These are phyloP conservation scores for Microplitis manilae DNA, from an alignment of 2,888 invertebrate genomes.

Conservation along the genomic window DNA sequence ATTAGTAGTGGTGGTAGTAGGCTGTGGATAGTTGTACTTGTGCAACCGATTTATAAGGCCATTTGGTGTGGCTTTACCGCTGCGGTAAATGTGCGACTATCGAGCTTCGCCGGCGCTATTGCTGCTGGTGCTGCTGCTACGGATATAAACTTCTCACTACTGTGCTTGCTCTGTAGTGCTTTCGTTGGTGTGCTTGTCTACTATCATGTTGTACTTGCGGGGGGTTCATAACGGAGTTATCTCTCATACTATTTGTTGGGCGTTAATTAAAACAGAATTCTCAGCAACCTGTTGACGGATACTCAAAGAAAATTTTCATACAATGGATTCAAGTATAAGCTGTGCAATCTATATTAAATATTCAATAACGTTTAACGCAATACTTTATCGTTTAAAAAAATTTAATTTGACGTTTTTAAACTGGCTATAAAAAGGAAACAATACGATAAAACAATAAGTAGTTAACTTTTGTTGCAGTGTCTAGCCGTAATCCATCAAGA, in stretches of 20 bases:
- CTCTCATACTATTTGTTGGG: background rate
- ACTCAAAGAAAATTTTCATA: background rate
- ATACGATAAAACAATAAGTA: background rate
- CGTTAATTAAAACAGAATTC: slow-evolving; percentile 22
- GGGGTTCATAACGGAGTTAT: background rate
- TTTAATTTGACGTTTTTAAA: too few relatives aligned
- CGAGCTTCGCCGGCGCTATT: background rate
- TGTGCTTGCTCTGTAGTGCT: background rate
- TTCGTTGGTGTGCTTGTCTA: background rate
- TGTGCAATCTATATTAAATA: too few relatives aligned
- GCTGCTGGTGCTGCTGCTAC: slow-evolving; percentile 29
- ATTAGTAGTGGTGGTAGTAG: background rate
- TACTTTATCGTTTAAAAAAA: too few relatives aligned
- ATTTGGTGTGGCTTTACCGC: slow-evolving; percentile 48
- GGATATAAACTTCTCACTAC: slow-evolving; percentile 32
- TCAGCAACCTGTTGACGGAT: slow-evolving; percentile 17
- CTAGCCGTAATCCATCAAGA: background rate
- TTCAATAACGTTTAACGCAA: too few relatives aligned
- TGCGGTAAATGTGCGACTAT: slow-evolving; percentile 40
- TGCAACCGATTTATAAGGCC: slow-evolving; percentile 45
- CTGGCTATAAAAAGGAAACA: background rate
- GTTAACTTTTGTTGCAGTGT: background rate
- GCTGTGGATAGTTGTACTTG: slow-evolving; percentile 7
- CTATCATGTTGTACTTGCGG: background rate
- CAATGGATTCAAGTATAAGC: background rate